These are phyloP conservation scores for Latrodectus elegans DNA, from an alignment of 2,888 invertebrate species.

Conservation along the genomic window DNA sequence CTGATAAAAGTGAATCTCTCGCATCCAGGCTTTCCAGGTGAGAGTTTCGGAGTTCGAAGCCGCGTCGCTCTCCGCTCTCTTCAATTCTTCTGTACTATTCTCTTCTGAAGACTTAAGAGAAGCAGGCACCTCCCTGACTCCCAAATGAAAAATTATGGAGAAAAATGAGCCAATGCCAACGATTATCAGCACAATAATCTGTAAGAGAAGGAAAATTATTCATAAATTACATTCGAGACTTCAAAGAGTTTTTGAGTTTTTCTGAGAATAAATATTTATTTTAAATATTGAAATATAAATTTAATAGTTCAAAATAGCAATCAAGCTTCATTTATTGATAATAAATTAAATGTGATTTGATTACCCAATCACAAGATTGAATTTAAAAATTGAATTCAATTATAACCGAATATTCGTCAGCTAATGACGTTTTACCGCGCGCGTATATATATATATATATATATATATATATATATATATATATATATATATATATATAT, in stretches of 20 bases:
- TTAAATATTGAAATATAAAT: background rate
- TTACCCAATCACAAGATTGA: no score
- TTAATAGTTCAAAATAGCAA: no score
- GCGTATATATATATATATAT: no score
- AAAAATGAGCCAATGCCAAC: constrained; percentile 72
- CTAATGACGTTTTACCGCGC: no score
- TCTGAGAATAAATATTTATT: background rate
- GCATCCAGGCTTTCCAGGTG: constrained; percentile 73
- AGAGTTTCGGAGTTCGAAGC: constrained; percentile 14
- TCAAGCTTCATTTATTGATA: no score
- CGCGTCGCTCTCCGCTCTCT: background rate
- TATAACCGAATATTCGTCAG: no score
- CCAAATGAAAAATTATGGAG: constrained; percentile 72
- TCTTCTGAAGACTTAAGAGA: constrained; percentile 16
- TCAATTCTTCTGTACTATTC: constrained; percentile 13
- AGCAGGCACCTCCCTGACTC: constrained; percentile 60
- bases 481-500: no score
- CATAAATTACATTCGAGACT: background rate
- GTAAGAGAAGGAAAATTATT: constrained; percentile 24
- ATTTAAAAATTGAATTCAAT: no score
- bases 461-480: no score
- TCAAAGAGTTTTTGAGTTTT: background rate
- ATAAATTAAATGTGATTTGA: no score
- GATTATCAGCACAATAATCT: constrained; percentile 73
- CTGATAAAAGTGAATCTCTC: constrained; percentile 73